These are phyloP conservation scores for Diplogasteroides magnus DNA, from an alignment of 1,140 invertebrate genomes.

Conservation along the genomic window DNA sequence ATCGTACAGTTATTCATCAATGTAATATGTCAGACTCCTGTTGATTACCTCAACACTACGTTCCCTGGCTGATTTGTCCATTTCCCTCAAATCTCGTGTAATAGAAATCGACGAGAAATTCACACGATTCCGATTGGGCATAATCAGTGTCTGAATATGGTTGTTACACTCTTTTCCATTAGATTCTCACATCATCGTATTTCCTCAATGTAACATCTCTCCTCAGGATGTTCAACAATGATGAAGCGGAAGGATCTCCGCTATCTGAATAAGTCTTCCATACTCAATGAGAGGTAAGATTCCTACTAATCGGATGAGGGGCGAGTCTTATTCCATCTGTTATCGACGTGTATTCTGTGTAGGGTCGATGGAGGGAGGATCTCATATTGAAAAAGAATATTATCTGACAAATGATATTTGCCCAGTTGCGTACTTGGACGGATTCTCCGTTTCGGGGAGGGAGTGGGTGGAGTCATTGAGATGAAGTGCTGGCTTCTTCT, in stretches of 20 bases:
- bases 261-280: slow-evolving; percentile 14
- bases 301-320: neutral
- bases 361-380: neutral
- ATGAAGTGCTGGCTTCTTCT: slow-evolving; percentile 2
- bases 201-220: slow-evolving; percentile 26
- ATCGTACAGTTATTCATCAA: no score
- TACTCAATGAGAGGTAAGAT: neutral
- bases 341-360: neutral
- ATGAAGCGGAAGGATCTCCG: slow-evolving; percentile 10
- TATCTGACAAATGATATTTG: no score
- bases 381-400: slow-evolving; percentile 1
- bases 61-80: slow-evolving; percentile 12
- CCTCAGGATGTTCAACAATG: slow-evolving; percentile 15
- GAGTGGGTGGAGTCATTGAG: slow-evolving; percentile 14
- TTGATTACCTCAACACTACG: no score
- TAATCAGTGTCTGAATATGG: neutral
- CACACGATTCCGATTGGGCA: slow-evolving; percentile 6
- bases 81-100: slow-evolving; percentile 26
- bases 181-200: slow-evolving; percentile 20
- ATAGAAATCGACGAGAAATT: slow-evolving; percentile 28
- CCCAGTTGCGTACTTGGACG: neutral
- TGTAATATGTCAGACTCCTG: no score
- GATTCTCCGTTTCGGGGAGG: slow-evolving; percentile 13
- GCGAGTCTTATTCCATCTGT: neutral
- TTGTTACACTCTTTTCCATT: neutral